Evolutionary conservation across 2,888 invertebrate species (phyloP).

Genomic region (Arrhopalites spinosus): DNA sequence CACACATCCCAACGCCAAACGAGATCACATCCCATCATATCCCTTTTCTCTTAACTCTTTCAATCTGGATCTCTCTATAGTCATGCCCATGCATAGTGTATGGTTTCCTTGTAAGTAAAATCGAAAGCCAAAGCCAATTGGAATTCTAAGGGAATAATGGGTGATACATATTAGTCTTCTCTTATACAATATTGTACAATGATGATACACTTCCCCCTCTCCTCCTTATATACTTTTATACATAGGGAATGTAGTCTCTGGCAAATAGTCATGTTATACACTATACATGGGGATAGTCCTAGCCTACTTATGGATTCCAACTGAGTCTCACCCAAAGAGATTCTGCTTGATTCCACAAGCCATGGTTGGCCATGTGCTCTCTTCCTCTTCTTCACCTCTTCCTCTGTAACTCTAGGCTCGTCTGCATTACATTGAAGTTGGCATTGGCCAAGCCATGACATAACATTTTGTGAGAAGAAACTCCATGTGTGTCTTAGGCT

Average conservation of each 20-base stretch:
- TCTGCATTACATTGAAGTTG: not conserved
- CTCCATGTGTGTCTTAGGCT: not conserved
- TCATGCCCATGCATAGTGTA: not conserved
- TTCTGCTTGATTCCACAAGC: conserved; percentile 42
- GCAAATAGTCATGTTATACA: too few relatives aligned
- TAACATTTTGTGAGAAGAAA: not conserved
- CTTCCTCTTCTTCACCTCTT: not conserved
- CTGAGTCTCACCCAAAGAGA: conserved; percentile 36
- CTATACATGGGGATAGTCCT: not conserved
- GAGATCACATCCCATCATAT: conserved; percentile 11
- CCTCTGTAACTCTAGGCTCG: not conserved
- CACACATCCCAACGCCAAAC: not conserved
- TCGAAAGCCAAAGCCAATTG: not conserved
- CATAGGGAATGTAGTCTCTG: too few relatives aligned
- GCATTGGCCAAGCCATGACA: too few relatives aligned
- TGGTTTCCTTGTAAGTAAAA: not conserved
- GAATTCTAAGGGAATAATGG: not conserved
- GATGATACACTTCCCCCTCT: too few relatives aligned
- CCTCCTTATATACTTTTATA: too few relatives aligned
- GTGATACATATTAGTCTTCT: too few relatives aligned
- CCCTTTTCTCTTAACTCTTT: conserved; percentile 2
- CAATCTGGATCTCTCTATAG: conserved; percentile 24
- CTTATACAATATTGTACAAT: too few relatives aligned
- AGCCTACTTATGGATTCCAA: conserved; percentile 36
- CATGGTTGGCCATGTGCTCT: conserved; percentile 22